Conservation (phyloP, 2,888 invertebrate species). For the Ptychoptera albimana region DNA sequence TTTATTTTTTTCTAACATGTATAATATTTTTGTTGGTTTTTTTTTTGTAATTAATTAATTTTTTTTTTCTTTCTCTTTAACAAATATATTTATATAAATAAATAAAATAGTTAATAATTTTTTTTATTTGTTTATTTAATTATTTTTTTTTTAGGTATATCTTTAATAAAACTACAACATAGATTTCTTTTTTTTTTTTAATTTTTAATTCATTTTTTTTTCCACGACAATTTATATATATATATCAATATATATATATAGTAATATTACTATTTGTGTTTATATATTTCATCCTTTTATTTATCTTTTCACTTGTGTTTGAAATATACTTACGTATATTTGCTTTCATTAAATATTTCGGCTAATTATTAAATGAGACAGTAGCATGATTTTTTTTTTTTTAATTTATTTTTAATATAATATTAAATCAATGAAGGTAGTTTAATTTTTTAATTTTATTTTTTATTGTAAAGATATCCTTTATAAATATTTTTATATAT, state of each 20-base stretch:
- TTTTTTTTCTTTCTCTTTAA: background rate
- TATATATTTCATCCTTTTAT: background rate
- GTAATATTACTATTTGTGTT: conserved; percentile 4
- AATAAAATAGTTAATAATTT: background rate
- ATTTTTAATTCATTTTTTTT: conserved; percentile 5
- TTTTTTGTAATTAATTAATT: background rate
- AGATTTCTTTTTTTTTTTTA: too few species aligned
- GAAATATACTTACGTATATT: too few species aligned
- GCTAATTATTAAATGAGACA: conserved; percentile 3
- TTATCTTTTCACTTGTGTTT: too few species aligned
- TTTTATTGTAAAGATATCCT: conserved; percentile 1
- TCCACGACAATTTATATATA: conserved; percentile 4
- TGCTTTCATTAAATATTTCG: background rate
- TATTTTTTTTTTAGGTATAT: conserved; percentile 1
- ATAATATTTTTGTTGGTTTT: background rate
- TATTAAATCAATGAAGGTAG: too few species aligned
- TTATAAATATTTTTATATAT: background rate
- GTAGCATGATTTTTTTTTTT: too few species aligned
- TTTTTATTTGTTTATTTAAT: conserved; percentile 3
- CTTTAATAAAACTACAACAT: conserved; percentile 8
- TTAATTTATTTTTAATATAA: too few species aligned
- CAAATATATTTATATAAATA: background rate
- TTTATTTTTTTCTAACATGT: too few species aligned
- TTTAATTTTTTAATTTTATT: background rate
- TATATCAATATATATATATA: too few species aligned